Conservation (phyloP, 92 coral and sea anemone genomes). For the Actinostola sp. region DNA sequence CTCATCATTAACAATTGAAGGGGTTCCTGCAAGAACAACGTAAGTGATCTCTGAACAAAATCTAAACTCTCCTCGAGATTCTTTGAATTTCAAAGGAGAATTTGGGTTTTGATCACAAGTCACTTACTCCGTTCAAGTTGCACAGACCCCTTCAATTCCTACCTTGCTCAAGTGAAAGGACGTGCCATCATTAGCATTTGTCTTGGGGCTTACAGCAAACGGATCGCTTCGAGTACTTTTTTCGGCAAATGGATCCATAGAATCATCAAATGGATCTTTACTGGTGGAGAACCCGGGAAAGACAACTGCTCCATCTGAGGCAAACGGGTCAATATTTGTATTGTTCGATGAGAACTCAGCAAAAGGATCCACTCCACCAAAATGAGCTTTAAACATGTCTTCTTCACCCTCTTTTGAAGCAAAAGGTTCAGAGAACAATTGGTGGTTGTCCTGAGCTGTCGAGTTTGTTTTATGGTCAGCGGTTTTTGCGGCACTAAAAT, state of each 20-base stretch:
- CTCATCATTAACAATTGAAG: no score
- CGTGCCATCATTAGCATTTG: slow-evolving; percentile 16
- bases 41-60: no score
- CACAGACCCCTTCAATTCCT: no score
- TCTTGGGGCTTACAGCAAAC: slow-evolving; percentile 65
- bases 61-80: no score
- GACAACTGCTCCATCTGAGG: slow-evolving; percentile 1
- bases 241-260: slow-evolving; percentile 92
- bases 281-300: slow-evolving; percentile 41
- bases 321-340: slow-evolving; percentile 22
- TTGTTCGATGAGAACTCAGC: slow-evolving; percentile 21
- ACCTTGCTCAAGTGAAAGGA: slow-evolving; percentile 76
- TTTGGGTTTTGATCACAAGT: no score
- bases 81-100: no score
- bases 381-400: slow-evolving; percentile 18
- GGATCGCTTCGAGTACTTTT: slow-evolving; percentile 69
- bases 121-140: no score
- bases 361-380: slow-evolving; percentile 38
- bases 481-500: slow-evolving; percentile 34
- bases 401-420: slow-evolving; percentile 20
- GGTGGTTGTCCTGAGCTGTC: background rate
- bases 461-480: slow-evolving; percentile 5
- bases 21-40: no score
- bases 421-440: slow-evolving; percentile 18
- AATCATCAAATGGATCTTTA: slow-evolving; percentile 85